Evolutionary conservation across 2,888 invertebrate genomes (phyloP), one percentile per base, ranked within the genome.

Genomic region (Sycophila texana): DNA sequence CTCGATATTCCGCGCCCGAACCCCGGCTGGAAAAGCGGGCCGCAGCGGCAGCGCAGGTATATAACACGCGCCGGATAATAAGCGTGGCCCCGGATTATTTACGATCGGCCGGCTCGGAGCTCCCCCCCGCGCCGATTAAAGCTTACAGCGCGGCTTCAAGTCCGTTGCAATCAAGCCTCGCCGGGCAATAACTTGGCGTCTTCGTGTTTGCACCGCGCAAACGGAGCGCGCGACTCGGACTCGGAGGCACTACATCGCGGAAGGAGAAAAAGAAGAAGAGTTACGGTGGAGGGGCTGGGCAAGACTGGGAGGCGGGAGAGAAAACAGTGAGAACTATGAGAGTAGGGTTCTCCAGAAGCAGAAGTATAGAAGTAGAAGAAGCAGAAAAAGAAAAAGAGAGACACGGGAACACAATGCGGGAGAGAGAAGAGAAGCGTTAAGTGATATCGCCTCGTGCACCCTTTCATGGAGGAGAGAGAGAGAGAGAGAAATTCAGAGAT

Each of bases 401-500:
- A 49, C 14, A 39, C n/a, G 22, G 39, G 61, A 61, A 60, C 7
- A 65, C 30, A 74, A 79, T 68, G 26, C 72, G 57, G 53, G 16
- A 30, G 74, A 63, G 26, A 67, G 53, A 63, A 60, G 26, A 72
- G 58, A 60, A 49, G 51, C 55, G 61, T 74, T 65, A 75, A 79
- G 79, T 67, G 61, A 79, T 68, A 68, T 55, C 49, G 71, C 51
- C 75, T 75, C 55, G 79, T 76, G 63, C 39, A 80, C 49, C 51
- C 30, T 55, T 55, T 70, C 39, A 61, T 16, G 55, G 63, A 14
- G n/a, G 53, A 47, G 51, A 26, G 4, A 7, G 14, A 22, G 10
- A 16, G 63, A 67, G 58, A 58, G 39, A 58, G 39, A 60, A 0
- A 30, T 2, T 67, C 20, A 65, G 20, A n/a, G 57, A 73, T 63